These are phyloP conservation scores for Dasyurus viverrinus DNA, from an alignment of 2,113 vertebrate species.

Conservation along the genomic window DNA sequence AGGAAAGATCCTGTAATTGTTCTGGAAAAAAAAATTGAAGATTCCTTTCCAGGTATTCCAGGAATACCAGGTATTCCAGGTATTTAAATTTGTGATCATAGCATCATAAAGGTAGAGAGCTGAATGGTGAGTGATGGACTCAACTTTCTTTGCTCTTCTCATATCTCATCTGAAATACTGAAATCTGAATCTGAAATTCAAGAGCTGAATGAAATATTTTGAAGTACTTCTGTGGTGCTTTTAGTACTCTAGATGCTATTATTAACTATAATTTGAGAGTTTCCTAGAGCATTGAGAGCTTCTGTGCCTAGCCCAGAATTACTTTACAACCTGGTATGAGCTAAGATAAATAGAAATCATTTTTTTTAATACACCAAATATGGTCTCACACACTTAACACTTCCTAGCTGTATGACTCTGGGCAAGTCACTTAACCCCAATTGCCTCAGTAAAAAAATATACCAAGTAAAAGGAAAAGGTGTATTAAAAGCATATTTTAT, in stretches of 20 bases:
- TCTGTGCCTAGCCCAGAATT: neutral
- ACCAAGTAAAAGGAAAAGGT: neutral
- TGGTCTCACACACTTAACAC: no score
- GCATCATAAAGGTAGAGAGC: neutral
- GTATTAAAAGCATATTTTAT: neutral
- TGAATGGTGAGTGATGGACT: no score
- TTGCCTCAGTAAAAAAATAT: neutral
- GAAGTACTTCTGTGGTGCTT: neutral
- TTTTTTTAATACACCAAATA: no score
- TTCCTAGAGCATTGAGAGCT: neutral
- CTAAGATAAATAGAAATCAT: neutral
- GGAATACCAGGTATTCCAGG: no score
- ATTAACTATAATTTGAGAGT: neutral
- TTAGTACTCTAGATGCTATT: neutral
- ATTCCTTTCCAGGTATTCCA: neutral
- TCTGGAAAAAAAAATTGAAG: neutral
- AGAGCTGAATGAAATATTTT: neutral
- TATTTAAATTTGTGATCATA: neutral
- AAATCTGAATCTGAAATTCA: no score
- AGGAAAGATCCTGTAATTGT: neutral
- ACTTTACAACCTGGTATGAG: neutral
- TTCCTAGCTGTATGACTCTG: no score
- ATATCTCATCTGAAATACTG: no score
- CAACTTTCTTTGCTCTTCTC: no score
- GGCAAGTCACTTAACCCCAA: no score